Evolutionary conservation across 2,888 invertebrate genomes (phyloP).

Genomic region (Anorthoa munda): DNA sequence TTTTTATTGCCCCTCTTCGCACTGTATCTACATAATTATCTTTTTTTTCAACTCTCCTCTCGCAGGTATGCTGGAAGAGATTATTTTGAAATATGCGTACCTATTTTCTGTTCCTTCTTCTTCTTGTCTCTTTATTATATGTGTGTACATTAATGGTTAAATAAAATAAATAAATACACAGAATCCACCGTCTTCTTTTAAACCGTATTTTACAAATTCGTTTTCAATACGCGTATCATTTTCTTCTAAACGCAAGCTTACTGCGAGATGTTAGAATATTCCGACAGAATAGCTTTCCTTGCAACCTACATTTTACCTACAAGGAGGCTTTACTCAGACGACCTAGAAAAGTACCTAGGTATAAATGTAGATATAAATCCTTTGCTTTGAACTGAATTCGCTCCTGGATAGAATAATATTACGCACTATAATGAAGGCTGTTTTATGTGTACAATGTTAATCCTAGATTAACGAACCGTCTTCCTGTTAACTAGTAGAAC

Average conservation of each 20-base stretch:
- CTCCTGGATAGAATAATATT: conserved; percentile 2
- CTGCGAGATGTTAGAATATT: conserved; percentile 11
- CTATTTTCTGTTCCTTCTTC: too few relatives aligned
- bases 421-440: background rate
- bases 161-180: too few relatives aligned
- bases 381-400: conserved; percentile 18
- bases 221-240: conserved; percentile 12
- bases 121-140: too few relatives aligned
- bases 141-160: too few relatives aligned
- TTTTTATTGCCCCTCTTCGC: too few relatives aligned
- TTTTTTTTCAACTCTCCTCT: too few relatives aligned
- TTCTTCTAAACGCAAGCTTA: conserved; percentile 28
- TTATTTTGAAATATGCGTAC: too few relatives aligned
- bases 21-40: too few relatives aligned
- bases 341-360: conserved; percentile 25
- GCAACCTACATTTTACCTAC: conserved; percentile 38
- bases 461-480: conserved; percentile 13
- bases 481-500: background rate
- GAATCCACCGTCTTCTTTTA: background rate
- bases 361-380: conserved; percentile 13
- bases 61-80: too few relatives aligned
- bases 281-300: conserved; percentile 31
- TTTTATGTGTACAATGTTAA: conserved; percentile 4
- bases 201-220: background rate
- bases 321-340: conserved; percentile 43